Evolutionary conservation across 2,797 vertebrate species (phyloP).

Genomic region (Varecia variegata): DNA sequence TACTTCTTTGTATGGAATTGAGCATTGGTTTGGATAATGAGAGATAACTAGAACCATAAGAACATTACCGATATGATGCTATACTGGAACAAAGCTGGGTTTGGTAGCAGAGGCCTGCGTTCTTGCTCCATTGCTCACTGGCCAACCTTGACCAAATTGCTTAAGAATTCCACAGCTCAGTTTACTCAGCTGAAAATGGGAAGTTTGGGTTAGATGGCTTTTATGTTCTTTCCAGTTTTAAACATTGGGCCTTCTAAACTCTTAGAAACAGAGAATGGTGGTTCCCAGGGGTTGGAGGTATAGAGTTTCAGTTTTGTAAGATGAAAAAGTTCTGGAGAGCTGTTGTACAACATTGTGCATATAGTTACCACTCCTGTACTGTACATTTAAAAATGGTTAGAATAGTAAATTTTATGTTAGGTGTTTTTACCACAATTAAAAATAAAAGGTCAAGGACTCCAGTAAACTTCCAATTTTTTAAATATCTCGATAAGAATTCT

Average conservation of each 20-base stretch:
- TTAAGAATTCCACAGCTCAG: not conserved
- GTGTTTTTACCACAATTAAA: not conserved
- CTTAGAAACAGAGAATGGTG: not conserved
- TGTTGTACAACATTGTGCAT: not conserved
- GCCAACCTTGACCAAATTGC: not conserved
- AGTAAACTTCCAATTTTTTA: not conserved
- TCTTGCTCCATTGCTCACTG: not conserved
- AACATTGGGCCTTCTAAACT: not conserved
- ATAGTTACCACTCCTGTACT: not conserved
- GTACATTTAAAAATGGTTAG: not conserved
- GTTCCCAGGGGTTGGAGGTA: not conserved
- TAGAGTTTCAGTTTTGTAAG: slow-evolving; percentile 7
- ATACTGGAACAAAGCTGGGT: not conserved
- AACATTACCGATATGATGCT: not conserved
- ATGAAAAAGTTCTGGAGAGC: not conserved
- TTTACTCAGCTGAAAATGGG: not conserved
- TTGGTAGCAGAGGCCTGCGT: not conserved
- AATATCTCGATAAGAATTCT: not conserved
- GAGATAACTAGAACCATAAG: not conserved
- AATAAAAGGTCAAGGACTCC: slow-evolving; percentile 1
- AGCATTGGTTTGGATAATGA: slow-evolving; percentile 6
- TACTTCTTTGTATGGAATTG: not conserved
- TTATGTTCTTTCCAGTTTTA: slow-evolving; percentile 1
- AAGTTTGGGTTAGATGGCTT: not conserved
- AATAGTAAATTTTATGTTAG: not conserved